phyloP scores from a whole-genome alignment of 2,797 vertebrate species.

The Sebastes kiyomatsui region DNA sequence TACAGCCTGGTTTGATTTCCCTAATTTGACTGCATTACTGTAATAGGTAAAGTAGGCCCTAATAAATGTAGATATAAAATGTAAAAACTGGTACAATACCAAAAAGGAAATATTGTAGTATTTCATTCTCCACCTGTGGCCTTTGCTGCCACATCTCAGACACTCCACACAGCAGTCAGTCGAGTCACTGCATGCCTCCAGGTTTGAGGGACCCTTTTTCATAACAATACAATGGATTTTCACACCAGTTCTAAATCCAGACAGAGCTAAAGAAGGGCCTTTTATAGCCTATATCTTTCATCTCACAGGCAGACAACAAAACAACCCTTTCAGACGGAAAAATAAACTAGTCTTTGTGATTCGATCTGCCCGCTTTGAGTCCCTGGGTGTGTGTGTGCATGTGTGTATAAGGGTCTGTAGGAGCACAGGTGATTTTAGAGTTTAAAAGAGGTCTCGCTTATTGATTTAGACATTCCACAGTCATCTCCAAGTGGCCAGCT shows the following conservation, averaged over 20 bases:
- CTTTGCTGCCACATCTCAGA: background rate
- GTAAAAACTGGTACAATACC: background rate
- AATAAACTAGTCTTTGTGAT: constrained; percentile 40
- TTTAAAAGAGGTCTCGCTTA: background rate
- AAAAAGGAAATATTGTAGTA: background rate
- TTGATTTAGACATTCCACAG: background rate
- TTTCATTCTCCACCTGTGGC: background rate
- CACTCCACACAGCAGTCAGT: background rate
- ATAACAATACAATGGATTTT: constrained; percentile 34
- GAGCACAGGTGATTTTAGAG: background rate
- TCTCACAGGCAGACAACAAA: constrained; percentile 35
- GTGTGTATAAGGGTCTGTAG: background rate
- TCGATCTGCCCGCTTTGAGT: constrained; percentile 27
- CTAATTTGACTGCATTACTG: background rate
- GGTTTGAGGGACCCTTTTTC: constrained; percentile 20
- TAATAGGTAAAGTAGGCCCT: background rate
- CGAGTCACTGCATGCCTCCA: background rate
- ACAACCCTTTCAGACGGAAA: constrained; percentile 17
- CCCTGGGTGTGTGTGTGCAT: background rate
- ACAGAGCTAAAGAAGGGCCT: constrained; percentile 13
- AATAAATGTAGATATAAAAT: background rate
- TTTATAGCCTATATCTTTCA: constrained; percentile 36
- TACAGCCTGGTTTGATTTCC: background rate
- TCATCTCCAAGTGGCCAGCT: background rate
- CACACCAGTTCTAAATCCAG: constrained; percentile 21